phyloP scores from a whole-genome alignment of 2,797 vertebrate species.

The Paramormyrops hopkinsi region DNA sequence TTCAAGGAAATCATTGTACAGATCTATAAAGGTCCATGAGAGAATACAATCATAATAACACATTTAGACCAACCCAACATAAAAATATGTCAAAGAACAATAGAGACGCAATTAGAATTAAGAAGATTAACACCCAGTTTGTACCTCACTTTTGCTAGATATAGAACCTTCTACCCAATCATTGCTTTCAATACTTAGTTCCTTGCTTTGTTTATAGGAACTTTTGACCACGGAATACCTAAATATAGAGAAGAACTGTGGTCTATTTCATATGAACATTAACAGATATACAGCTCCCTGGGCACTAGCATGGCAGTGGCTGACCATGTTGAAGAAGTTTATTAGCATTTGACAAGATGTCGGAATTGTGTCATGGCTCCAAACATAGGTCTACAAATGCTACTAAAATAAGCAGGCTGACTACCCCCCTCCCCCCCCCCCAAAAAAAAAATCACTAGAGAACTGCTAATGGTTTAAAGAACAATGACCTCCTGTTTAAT shows the following conservation, averaged over 20 bases:
- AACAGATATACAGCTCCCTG: not conserved
- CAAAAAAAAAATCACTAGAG: not conserved
- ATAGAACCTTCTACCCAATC: not conserved
- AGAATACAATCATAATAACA: not conserved
- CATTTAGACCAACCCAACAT: not conserved
- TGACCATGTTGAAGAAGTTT: not conserved
- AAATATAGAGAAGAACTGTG: conserved; percentile 20
- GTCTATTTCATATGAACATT: conserved; percentile 1
- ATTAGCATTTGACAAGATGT: not conserved
- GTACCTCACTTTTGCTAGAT: not conserved
- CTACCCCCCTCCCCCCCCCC: not conserved
- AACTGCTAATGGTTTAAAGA: not conserved
- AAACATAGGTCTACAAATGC: not conserved
- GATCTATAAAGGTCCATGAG: not conserved
- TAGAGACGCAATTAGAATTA: not conserved
- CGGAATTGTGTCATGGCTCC: not conserved
- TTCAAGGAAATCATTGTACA: not conserved
- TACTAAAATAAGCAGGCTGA: not conserved
- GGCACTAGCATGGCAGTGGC: not conserved
- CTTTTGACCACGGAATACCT: conserved; percentile 44
- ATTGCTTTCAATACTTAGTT: not conserved
- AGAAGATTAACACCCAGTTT: not conserved
- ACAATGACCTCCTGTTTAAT: not conserved
- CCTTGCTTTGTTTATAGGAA: conserved; percentile 40
- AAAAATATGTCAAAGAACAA: not conserved